Evolutionary conservation across 2,888 invertebrate genomes (phyloP).

Genomic region (Xestia xanthographa): DNA sequence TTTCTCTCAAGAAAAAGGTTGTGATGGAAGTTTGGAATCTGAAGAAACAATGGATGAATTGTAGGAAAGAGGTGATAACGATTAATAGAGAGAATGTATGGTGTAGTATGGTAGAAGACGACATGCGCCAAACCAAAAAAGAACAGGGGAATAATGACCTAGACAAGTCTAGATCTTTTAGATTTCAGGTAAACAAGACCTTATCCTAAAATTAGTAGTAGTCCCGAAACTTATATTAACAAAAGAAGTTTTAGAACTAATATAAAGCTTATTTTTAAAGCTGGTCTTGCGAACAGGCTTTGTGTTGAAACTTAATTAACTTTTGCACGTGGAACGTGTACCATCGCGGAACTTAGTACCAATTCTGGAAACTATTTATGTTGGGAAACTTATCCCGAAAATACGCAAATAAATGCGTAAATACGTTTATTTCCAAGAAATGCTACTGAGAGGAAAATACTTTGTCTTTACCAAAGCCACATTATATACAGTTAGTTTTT

Average conservation of each 20-base stretch:
- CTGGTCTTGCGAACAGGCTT: constrained; percentile 4
- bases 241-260: constrained; percentile 41
- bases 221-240: constrained; percentile 32
- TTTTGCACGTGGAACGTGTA: constrained; percentile 21
- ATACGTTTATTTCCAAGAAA: background rate
- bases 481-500: background rate
- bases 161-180: too few species aligned
- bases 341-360: background rate
- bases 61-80: background rate
- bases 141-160: background rate
- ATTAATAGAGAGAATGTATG: too few species aligned
- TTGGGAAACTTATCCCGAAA: constrained; percentile 4
- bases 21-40: background rate
- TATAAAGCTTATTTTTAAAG: constrained; percentile 38
- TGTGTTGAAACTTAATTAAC: constrained; percentile 44
- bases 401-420: background rate
- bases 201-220: constrained; percentile 12
- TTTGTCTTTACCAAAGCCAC: background rate
- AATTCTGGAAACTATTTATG: constrained; percentile 9
- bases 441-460: background rate
- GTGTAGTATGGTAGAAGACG: background rate
- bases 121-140: background rate
- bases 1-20: background rate
- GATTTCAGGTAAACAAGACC: constrained; percentile 6
- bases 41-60: background rate